Conservation (phyloP, 2,113 vertebrate species). For the Uropsilus gracilis region DNA sequence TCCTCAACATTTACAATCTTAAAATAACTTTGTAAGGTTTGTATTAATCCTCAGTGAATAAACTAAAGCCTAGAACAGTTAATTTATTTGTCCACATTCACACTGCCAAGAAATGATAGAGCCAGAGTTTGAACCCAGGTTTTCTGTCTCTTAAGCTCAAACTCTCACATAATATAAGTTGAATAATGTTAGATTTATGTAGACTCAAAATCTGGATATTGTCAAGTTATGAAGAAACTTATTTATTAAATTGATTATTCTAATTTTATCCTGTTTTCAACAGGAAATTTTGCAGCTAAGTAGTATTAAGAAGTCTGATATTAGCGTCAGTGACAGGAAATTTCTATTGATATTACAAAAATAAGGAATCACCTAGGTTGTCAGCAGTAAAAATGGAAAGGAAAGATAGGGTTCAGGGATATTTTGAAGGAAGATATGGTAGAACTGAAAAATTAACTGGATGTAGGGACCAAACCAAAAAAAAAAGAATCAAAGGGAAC, state of each 20-base stretch:
- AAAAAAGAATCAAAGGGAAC: neutral
- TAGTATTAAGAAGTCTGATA: neutral
- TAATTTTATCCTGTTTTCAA: neutral
- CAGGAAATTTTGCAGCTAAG: neutral
- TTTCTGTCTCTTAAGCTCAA: conserved; percentile 12
- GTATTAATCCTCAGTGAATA: neutral
- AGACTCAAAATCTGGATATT: neutral
- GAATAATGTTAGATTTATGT: neutral
- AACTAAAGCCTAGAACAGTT: neutral
- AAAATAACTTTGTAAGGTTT: neutral
- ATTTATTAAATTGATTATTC: neutral
- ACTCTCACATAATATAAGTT: neutral
- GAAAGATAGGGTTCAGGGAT: neutral
- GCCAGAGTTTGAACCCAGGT: too few species aligned
- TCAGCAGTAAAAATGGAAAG: neutral
- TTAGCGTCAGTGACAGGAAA: neutral
- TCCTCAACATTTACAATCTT: neutral
- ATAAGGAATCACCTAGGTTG: neutral
- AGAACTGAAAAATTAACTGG: neutral
- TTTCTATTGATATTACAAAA: neutral
- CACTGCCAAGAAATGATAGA: too few species aligned
- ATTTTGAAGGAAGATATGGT: neutral
- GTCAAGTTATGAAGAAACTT: neutral
- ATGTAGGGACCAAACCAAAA: neutral
- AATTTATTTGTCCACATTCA: neutral